Conservation (phyloP, 2,888 invertebrate species). For the Sarcophaga rosellei region DNA sequence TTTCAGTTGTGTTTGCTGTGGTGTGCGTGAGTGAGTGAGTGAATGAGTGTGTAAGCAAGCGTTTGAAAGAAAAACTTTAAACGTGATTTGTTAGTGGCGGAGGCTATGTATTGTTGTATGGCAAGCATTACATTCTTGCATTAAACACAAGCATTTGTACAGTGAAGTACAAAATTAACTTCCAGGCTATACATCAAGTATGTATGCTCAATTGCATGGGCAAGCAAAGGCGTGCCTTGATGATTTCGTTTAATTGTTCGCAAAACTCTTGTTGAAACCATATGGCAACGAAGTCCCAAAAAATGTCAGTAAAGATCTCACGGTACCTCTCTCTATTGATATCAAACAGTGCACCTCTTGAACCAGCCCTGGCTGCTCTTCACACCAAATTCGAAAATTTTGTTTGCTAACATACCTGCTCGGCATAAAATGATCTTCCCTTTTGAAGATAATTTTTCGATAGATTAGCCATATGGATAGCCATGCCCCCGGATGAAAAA, state of each 20-base stretch:
- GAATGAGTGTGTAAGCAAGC: not conserved
- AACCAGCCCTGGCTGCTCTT: not conserved
- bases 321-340: rapidly evolving
- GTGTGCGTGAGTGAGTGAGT: not conserved
- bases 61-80: constrained; percentile 50
- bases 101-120: not conserved
- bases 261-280: no score
- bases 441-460: no score
- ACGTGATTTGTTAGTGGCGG: constrained; percentile 56
- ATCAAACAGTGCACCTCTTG: not conserved
- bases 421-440: no score
- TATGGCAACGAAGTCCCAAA: no score
- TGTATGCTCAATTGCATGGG: not conserved
- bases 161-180: not conserved
- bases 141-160: constrained; percentile 15
- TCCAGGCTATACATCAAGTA: not conserved
- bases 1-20: not conserved
- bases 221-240: no score
- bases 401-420: no score
- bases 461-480: no score
- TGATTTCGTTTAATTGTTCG: no score
- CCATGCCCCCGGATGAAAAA: no score
- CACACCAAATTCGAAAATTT: no score
- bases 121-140: not conserved
- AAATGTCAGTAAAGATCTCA: no score